Base-by-base conservation (phyloP, 2,797 vertebrate genomes). In the Microcaecilia unicolor region DNA sequence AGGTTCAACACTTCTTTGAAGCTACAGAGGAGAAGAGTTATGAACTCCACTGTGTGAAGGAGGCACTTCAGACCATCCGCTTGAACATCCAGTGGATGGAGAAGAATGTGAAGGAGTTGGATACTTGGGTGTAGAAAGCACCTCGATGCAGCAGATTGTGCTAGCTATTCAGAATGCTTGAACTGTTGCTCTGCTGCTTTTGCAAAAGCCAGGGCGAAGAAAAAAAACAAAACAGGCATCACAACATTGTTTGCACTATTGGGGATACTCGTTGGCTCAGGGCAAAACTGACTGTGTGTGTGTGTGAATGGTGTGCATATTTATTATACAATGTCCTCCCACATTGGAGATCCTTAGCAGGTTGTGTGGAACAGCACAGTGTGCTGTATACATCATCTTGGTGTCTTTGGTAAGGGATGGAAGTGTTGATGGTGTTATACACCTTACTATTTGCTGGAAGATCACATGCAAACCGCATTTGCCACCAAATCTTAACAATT, bases 81-180 rank as follows among this genome's bases (percentile, higher is more conserved):
- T 36, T 92, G 41, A 99, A 99, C 70, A 80, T 85, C 52, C 81
- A 70, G 32, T 99, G 93, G 93, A 81, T 96, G 78, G 70, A 89
- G 8, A 75, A 40, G 14, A 95, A 92, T 55, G 61, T 92, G 8
- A 25, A 70, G 17, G 47, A 48, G 2, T 72, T 98, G 27, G 34
- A 15, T 2, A 12, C 30, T 3, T 74, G 70, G 61, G 76, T 93
- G 35, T 80, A 78, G 61, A 32, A 14, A 25, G 7, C 26, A 8
- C 48, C 24, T 18, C 20, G 5, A 12, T 28, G 15, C 29, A 26
- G 29, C 10, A 42, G 33, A 25, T 37, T 37, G 26, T 34, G 22
- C 51, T 24, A 16, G 37, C 46, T 50, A 18, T 52, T 64, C 45
- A 40, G 50, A 58, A 60, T 53, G 41, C 51, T 55, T 59, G 48